Evolutionary conservation across 2,888 invertebrate species (phyloP).

Genomic region (Aporophyla nigra): DNA sequence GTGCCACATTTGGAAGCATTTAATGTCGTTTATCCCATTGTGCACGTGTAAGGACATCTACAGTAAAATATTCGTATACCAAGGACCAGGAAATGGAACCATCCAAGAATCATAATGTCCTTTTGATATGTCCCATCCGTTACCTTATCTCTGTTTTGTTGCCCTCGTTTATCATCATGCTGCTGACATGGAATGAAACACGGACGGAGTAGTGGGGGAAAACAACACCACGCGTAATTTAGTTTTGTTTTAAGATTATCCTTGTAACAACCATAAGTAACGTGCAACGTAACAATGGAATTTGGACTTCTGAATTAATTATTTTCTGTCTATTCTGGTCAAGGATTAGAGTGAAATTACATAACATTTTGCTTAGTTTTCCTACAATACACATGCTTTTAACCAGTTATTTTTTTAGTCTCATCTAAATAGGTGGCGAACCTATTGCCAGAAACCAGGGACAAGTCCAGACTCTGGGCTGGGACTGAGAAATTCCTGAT

Average conservation of each 20-base stretch:
- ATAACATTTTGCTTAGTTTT: no score
- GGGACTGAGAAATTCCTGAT: no score
- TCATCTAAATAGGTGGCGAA: no score
- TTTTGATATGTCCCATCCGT: slow-evolving; percentile 60
- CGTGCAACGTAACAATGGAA: no score
- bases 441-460: no score
- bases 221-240: slow-evolving; percentile 46
- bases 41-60: not conserved
- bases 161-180: slow-evolving; percentile 56
- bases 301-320: not conserved
- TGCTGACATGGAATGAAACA: slow-evolving; percentile 53
- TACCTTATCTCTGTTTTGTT: slow-evolving; percentile 44
- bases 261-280: not conserved
- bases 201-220: slow-evolving; percentile 27
- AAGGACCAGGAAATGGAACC: slow-evolving; percentile 26
- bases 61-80: slow-evolving; percentile 9
- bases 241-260: slow-evolving; percentile 3
- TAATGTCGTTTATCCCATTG: not conserved
- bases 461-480: no score
- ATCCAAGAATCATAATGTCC: slow-evolving; percentile 60
- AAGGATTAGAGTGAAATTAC: not conserved
- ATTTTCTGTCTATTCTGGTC: not conserved
- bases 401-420: no score
- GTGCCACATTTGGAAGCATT: not conserved
- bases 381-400: no score